Conservation (phyloP, 2,113 vertebrate species). For the Ctenodactylus gundi region DNA sequence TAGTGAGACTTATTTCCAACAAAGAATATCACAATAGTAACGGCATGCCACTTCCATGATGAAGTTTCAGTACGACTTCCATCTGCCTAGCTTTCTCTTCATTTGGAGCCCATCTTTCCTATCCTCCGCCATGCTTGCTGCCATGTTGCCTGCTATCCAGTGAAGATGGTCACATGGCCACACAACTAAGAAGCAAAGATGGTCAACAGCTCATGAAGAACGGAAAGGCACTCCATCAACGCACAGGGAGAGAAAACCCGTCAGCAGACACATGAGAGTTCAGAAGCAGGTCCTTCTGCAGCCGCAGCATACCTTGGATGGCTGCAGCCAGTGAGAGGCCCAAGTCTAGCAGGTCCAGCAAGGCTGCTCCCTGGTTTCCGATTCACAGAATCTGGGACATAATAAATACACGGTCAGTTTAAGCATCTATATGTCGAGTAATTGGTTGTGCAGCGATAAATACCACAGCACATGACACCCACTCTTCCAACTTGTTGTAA, state of each 20-base stretch:
- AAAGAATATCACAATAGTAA: background rate
- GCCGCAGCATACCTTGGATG: background rate
- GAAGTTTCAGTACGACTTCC: background rate
- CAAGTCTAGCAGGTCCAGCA: background rate
- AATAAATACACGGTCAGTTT: background rate
- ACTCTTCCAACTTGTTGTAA: background rate
- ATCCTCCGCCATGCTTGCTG: background rate
- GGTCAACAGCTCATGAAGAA: background rate
- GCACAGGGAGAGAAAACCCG: background rate
- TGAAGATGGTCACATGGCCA: background rate
- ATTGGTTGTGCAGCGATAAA: background rate
- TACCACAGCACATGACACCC: background rate
- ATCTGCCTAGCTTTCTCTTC: background rate
- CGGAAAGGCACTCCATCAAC: background rate
- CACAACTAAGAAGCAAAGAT: rapidly evolving
- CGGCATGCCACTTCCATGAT: background rate
- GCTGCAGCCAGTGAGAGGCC: rapidly evolving
- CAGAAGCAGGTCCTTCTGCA: background rate
- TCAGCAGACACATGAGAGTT: background rate
- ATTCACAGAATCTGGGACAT: background rate
- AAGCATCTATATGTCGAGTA: background rate
- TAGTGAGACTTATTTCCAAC: background rate
- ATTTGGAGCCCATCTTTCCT: background rate
- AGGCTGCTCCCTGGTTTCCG: background rate
- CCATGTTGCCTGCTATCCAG: background rate